These are phyloP conservation scores for Trachymyrmex cornetzi DNA, from an alignment of 1,140 invertebrate species.

Conservation along the genomic window DNA sequence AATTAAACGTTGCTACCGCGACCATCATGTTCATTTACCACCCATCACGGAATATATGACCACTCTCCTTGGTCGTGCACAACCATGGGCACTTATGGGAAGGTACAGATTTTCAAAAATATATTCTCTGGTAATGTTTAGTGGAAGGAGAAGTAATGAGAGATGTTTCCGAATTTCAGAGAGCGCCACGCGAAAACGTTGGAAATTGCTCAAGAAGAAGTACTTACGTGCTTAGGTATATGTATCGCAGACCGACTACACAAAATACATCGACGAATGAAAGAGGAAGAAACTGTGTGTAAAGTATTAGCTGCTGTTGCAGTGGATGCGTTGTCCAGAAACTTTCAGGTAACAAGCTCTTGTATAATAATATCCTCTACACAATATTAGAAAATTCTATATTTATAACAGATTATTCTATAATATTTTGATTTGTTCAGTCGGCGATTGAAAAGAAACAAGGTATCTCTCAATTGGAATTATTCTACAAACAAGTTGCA, in stretches of 20 bases:
- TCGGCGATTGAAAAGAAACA: slow-evolving; percentile 95
- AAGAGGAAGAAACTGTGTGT: slow-evolving; percentile 96
- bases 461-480: slow-evolving; percentile 94
- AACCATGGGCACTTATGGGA: slow-evolving; percentile 93
- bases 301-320: slow-evolving; percentile 96
- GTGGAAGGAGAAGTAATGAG: neutral
- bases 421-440: slow-evolving; percentile 82
- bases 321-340: slow-evolving; percentile 94
- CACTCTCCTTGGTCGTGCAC: slow-evolving; percentile 94
- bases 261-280: slow-evolving; percentile 93
- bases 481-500: slow-evolving; percentile 93
- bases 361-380: neutral
- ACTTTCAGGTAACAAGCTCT: slow-evolving; percentile 89
- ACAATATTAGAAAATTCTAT: slow-evolving; percentile 69
- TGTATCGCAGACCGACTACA: slow-evolving; percentile 96
- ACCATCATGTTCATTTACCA: slow-evolving; percentile 95
- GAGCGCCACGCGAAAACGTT: slow-evolving; percentile 97
- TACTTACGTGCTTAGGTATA: slow-evolving; percentile 96
- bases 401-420: slow-evolving; percentile 2
- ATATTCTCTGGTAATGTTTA: slow-evolving; percentile 12
- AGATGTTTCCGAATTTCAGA: slow-evolving; percentile 86
- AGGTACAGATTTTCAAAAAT: slow-evolving; percentile 85
- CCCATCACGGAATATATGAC: slow-evolving; percentile 95
- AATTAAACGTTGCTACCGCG: slow-evolving; percentile 93
- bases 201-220: slow-evolving; percentile 98